Conservation (phyloP, 2,888 invertebrate species). For the Uloborus plumipes region DNA sequence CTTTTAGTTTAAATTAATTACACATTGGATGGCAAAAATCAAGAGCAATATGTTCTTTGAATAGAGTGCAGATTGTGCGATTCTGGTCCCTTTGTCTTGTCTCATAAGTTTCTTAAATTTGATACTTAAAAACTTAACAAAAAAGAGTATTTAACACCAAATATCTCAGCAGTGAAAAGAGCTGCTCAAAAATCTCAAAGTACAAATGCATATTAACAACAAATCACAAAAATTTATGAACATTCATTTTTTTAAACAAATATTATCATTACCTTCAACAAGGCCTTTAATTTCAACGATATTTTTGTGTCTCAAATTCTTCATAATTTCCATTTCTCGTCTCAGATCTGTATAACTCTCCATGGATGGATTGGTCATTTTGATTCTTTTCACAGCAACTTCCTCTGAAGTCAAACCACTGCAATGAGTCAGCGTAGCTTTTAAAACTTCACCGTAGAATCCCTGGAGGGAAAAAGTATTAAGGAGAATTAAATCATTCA, state of each 20-base stretch:
- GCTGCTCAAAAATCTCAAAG: no score
- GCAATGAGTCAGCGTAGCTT: conserved; percentile 74
- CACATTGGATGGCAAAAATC: no score
- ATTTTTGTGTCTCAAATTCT: conserved; percentile 86
- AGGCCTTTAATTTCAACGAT: conserved; percentile 89
- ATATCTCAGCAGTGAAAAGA: no score
- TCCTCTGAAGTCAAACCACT: conserved; percentile 75
- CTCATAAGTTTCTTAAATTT: no score
- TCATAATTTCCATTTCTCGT: conserved; percentile 89
- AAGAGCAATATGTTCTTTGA: no score
- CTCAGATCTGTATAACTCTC: conserved; percentile 78
- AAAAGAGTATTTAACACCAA: no score
- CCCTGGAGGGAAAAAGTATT: conserved; percentile 74
- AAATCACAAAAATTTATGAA: not conserved
- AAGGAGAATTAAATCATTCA: not conserved
- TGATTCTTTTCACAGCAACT: conserved; percentile 78
- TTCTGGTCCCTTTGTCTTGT: no score
- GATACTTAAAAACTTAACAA: no score
- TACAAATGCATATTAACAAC: no score
- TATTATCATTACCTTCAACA: conserved; percentile 73
- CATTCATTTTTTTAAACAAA: not conserved
- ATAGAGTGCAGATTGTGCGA: no score
- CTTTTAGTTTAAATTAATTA: no score
- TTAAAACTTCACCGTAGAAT: conserved; percentile 88
- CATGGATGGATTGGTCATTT: conserved; percentile 67